A percentile compares a stretch with the other conserved stretches of the same genome.
phyloP scores from a whole-genome alignment of 2,113 vertebrate species.

The Ursus arctos region DNA sequence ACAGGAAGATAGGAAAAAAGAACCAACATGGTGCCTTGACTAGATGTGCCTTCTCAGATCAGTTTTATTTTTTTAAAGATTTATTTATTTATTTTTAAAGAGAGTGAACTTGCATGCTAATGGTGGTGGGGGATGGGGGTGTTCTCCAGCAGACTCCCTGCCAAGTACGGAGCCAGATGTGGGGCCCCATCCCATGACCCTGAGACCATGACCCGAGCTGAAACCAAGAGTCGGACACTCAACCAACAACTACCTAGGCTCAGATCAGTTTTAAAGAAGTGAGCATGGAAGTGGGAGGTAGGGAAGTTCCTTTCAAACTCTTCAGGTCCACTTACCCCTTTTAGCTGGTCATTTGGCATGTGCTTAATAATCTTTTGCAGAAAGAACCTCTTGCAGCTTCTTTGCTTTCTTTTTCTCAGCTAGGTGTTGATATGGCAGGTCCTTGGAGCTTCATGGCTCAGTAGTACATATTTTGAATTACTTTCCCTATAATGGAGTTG shows the following conservation, averaged over 20 bases:
- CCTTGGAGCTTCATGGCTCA: too few relatives aligned
- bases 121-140: too few relatives aligned
- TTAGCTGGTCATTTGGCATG: background rate
- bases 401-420: background rate
- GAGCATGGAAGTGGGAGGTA: background rate
- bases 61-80: too few relatives aligned
- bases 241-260: too few relatives aligned
- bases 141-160: too few relatives aligned
- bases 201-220: too few relatives aligned
- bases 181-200: too few relatives aligned
- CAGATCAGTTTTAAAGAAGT: background rate
- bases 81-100: too few relatives aligned
- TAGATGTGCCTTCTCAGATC: background rate
- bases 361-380: background rate
- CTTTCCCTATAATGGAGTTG: background rate
- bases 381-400: background rate
- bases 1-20: background rate
- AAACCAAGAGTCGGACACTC: too few relatives aligned
- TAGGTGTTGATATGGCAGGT: too few relatives aligned
- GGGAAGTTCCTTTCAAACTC: background rate
- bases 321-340: background rate
- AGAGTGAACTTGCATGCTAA: too few relatives aligned
- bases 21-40: background rate
- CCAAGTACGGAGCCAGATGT: too few relatives aligned
- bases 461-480: background rate